Conservation (phyloP, 2,113 vertebrate genomes). For the Petaurus breviceps region DNA sequence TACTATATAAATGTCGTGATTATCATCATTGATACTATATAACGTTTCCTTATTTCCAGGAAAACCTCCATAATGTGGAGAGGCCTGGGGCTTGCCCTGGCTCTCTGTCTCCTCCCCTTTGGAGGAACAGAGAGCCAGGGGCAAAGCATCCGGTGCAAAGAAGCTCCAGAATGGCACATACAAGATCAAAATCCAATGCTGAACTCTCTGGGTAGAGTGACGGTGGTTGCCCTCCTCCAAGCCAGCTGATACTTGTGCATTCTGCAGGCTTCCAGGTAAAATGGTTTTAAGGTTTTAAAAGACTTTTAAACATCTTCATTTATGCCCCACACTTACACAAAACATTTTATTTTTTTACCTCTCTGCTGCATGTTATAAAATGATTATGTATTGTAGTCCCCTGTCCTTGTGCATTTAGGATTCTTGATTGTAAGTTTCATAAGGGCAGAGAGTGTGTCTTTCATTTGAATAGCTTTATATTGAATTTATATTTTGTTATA, state of each 20-base stretch:
- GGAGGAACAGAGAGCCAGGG: slow-evolving; percentile 88
- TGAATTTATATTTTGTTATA: no score
- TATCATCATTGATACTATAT: neutral
- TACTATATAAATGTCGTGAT: neutral
- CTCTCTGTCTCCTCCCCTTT: slow-evolving; percentile 91
- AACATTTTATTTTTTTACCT: neutral
- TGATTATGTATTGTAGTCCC: neutral
- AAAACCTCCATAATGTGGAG: slow-evolving; percentile 89
- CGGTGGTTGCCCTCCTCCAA: slow-evolving; percentile 92
- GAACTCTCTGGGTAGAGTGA: slow-evolving; percentile 86
- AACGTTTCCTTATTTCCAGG: slow-evolving; percentile 76
- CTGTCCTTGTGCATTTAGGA: neutral
- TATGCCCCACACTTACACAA: neutral
- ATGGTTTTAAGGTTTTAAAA: neutral
- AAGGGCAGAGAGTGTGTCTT: neutral
- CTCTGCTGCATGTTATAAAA: neutral
- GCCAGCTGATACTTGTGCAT: slow-evolving; percentile 95
- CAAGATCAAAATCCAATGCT: slow-evolving; percentile 89
- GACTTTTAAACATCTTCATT: neutral
- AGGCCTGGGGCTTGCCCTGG: slow-evolving; percentile 89
- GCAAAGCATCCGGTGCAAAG: slow-evolving; percentile 84
- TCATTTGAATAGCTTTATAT: neutral
- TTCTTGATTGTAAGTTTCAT: neutral
- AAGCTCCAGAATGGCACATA: slow-evolving; percentile 88
- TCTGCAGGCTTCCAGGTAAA: slow-evolving; percentile 93